These are phyloP conservation scores for Rallus limicola DNA, from an alignment of 2,113 vertebrate genomes.

Conservation along the genomic window DNA sequence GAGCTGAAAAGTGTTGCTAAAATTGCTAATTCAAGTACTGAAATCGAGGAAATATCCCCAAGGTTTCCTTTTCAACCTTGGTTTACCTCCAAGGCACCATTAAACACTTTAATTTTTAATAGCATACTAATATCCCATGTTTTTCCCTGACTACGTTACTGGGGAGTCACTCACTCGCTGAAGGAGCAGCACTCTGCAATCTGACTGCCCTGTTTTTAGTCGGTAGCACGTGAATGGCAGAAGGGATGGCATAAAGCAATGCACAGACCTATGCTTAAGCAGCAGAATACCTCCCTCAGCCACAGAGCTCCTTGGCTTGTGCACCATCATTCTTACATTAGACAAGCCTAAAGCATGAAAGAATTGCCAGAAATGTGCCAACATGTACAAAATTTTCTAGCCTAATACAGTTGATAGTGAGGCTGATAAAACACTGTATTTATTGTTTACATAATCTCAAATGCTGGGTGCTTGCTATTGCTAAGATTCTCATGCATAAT, in stretches of 20 bases:
- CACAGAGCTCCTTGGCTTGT: not conserved
- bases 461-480: not conserved
- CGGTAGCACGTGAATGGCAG: not conserved
- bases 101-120: conserved; percentile 49
- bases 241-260: not conserved
- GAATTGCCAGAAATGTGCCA: not conserved
- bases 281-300: not conserved
- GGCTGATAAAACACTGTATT: not conserved
- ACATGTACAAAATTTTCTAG: not conserved
- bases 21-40: not conserved
- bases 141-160: not conserved
- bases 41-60: not conserved
- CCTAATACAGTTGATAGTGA: not conserved
- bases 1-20: not conserved
- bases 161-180: not conserved
- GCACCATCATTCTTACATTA: not conserved
- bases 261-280: not conserved
- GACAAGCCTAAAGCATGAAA: not conserved
- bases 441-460: not conserved
- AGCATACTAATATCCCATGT: not conserved
- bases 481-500: not conserved
- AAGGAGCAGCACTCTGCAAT: not conserved
- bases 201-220: not conserved
- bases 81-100: conserved; percentile 14
- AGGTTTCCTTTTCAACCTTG: conserved; percentile 9